phyloP scores from a whole-genome alignment of 2,797 vertebrate genomes.

The Salarias fasciatus region DNA sequence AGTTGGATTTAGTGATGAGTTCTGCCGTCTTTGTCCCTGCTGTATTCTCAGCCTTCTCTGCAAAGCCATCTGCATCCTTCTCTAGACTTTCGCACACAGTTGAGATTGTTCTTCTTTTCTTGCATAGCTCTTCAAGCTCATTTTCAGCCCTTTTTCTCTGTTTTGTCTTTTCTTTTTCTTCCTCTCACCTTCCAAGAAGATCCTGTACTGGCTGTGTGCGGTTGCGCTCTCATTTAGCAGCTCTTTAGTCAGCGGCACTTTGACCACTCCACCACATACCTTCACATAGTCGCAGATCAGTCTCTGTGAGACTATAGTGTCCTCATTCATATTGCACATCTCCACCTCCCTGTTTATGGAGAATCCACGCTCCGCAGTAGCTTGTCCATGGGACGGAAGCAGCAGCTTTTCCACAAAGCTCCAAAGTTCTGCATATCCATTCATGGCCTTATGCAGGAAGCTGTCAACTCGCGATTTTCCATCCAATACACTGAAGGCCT shows the following conservation, averaged over 20 bases:
- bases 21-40: conserved; percentile 13
- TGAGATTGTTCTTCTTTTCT: conserved; percentile 17
- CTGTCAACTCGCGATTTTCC: not conserved
- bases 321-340: not conserved
- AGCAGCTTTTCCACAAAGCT: conserved; percentile 29
- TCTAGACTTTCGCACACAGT: not conserved
- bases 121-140: conserved; percentile 4
- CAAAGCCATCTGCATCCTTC: conserved; percentile 15
- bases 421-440: conserved; percentile 25
- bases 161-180: conserved; percentile 6
- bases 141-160: conserved; percentile 14
- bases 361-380: conserved; percentile 30
- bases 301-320: conserved; percentile 1
- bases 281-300: conserved; percentile 31
- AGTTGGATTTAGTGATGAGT: conserved; percentile 10
- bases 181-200: conserved; percentile 13
- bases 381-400: conserved; percentile 39
- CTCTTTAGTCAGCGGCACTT: conserved; percentile 39
- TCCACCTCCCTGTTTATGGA: conserved; percentile 9
- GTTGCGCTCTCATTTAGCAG: conserved; percentile 27
- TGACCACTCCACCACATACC: conserved; percentile 29
- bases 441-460: conserved; percentile 12
- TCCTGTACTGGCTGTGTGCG: conserved; percentile 19
- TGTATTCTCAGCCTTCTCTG: conserved; percentile 6
- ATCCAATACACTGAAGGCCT: conserved; percentile 21